Conservation (phyloP, 2,888 invertebrate species). For the Meloe dianella region DNA sequence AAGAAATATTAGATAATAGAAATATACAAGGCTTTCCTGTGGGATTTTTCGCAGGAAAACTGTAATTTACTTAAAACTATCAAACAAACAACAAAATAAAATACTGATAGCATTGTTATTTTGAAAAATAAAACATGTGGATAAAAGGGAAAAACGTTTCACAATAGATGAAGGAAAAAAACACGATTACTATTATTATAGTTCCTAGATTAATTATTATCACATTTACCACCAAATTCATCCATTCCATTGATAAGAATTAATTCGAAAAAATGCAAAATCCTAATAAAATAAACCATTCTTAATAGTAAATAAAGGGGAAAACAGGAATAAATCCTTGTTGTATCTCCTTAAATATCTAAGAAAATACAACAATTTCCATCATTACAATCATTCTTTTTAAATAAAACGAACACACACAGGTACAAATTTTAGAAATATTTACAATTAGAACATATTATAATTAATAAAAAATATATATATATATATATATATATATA, state of each 20-base stretch:
- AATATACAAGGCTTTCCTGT: neutral
- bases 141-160: neutral
- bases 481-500: too few species aligned
- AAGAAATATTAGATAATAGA: neutral
- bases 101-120: neutral
- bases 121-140: neutral
- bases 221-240: conserved; percentile 31
- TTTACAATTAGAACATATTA: conserved; percentile 7
- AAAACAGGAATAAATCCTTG: neutral
- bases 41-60: neutral
- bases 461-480: conserved; percentile 19
- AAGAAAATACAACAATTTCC: conserved; percentile 22
- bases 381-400: conserved; percentile 25
- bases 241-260: conserved; percentile 17
- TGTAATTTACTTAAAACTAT: neutral
- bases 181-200: neutral
- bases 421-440: conserved; percentile 27
- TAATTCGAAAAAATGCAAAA: neutral
- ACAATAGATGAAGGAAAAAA: neutral
- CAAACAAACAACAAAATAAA: neutral
- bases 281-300: conserved; percentile 7
- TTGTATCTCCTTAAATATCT: neutral
- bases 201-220: conserved; percentile 26
- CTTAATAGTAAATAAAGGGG: neutral
- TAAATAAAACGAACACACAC: conserved; percentile 28